Evolutionary conservation across 2,113 vertebrate species (phyloP), one percentile per base, ranked within the genome.

Genomic region (Butorides virescens): DNA sequence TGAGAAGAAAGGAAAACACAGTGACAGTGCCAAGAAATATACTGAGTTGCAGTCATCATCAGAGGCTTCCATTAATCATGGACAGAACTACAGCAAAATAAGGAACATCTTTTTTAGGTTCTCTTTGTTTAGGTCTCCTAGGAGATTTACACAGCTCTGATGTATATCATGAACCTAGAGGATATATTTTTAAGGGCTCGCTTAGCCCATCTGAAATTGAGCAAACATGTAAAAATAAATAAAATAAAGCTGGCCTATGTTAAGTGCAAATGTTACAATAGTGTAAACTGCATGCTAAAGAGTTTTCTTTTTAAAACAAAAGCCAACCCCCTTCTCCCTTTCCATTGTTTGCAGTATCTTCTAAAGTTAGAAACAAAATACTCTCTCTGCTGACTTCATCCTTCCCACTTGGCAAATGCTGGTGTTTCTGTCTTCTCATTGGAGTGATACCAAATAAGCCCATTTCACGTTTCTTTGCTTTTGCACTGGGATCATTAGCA

Each of bases 61-160:
- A 96, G 92, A 97, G 71, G 36, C 73, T 95, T 95, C 90, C 94
- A 97, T 97, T 97, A 97, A 97, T 97, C 97, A 95, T n/a, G 65
- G 84, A 30, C 73, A 95, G 91, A 95, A 73, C 61, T 86, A 71
- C 86, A 85, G 86, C 63, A 92, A 96, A 96, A 96, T 92, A 96
- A 94, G 91, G 96, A 97, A 96, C 93, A 97, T 97, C 97, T 94
- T 94, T 96, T 94, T 94, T 95, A 97, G 72, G 71, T 90, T 97
- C 63, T 75, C 88, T 95, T 96, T 95, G 90, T 97, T 97, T 92
- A 86, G 92, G 55, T 95, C 92, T 95, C 95, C 92, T 93, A 77
- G 88, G 90, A 96, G 92, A 95, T 92, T 97, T 96, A 72, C 68
- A 80, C 81, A 86, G 79, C 77, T 90, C 91, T 91, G 89, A 95